Percentiles rank a stretch among this genome's conserved stretches.
Conservation (phyloP, 1,140 invertebrate species). For the Drosophila cardini region DNA sequence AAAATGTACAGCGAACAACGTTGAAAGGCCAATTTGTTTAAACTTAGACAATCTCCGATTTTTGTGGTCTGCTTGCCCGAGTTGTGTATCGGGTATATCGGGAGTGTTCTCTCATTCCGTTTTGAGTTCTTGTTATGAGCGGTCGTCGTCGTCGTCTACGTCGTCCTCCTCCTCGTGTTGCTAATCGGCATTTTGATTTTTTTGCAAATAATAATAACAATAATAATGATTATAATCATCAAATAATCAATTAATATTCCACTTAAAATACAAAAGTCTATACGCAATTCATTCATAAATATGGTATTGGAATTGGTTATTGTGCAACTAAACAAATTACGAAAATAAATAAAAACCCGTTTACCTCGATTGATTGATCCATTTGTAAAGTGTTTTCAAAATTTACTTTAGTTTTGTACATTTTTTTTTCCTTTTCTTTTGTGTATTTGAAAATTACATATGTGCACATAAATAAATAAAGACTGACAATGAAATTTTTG, state of each 20-base stretch:
- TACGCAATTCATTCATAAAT: not conserved
- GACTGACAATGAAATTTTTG: conserved; percentile 16
- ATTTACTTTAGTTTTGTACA: not conserved
- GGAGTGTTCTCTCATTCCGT: conserved; percentile 24
- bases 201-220: not conserved
- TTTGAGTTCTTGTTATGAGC: conserved; percentile 32
- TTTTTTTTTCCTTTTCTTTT: not conserved
- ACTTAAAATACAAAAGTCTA: not conserved
- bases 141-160: not conserved
- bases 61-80: conserved; percentile 13
- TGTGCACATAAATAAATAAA: conserved; percentile 23
- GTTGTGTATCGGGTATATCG: conserved; percentile 4
- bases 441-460: conserved; percentile 26
- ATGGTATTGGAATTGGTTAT: too few species aligned
- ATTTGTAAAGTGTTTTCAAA: not conserved
- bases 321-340: conserved; percentile 12
- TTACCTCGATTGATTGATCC: conserved; percentile 6
- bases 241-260: conserved; percentile 5
- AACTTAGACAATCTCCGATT: conserved; percentile 28
- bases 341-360: not conserved
- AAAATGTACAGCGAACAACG: conserved; percentile 19
- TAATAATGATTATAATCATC: not conserved
- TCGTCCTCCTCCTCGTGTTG: not conserved
- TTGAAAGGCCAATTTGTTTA: conserved; percentile 34
- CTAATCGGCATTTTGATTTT: conserved; percentile 10